phyloP scores from a whole-genome alignment of 2,888 invertebrate genomes.

The Rhabditoides inermis region DNA sequence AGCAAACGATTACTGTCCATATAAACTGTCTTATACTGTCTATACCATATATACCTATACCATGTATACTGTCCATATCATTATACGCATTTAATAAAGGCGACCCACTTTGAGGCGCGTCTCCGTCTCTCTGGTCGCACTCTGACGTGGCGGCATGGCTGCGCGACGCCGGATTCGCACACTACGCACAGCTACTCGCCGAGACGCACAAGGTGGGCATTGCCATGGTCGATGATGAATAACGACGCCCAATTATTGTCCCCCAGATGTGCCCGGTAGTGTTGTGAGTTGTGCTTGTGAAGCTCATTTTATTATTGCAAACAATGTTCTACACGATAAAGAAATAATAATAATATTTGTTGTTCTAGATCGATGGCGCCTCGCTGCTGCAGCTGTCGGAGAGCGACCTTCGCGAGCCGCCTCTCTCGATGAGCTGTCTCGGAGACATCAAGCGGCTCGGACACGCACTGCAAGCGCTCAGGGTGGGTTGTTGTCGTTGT shows the following conservation, averaged over 20 bases:
- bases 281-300: not conserved
- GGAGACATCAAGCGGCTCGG: slow-evolving; percentile 79
- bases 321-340: slow-evolving; percentile 1
- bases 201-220: slow-evolving; percentile 29
- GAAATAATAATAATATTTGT: slow-evolving; percentile 3
- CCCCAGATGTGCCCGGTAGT: not conserved
- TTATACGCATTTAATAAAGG: too few relatives aligned
- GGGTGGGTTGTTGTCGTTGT: too few relatives aligned
- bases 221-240: too few relatives aligned
- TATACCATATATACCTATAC: too few relatives aligned
- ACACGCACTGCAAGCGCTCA: slow-evolving; percentile 45
- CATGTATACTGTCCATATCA: too few relatives aligned
- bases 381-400: slow-evolving; percentile 76
- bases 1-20: too few relatives aligned
- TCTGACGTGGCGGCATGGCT: slow-evolving; percentile 21
- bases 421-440: slow-evolving; percentile 59
- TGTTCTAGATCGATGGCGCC: slow-evolving; percentile 66
- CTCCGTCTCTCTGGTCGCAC: too few relatives aligned
- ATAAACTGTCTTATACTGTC: too few relatives aligned
- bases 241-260: too few relatives aligned
- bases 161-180: slow-evolving; percentile 15
- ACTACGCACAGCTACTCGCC: slow-evolving; percentile 28
- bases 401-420: slow-evolving; percentile 69
- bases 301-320: not conserved
- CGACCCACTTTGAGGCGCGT: too few relatives aligned